phyloP scores from a whole-genome alignment of 2,888 invertebrate species.

The Tetranychus piercei region DNA sequence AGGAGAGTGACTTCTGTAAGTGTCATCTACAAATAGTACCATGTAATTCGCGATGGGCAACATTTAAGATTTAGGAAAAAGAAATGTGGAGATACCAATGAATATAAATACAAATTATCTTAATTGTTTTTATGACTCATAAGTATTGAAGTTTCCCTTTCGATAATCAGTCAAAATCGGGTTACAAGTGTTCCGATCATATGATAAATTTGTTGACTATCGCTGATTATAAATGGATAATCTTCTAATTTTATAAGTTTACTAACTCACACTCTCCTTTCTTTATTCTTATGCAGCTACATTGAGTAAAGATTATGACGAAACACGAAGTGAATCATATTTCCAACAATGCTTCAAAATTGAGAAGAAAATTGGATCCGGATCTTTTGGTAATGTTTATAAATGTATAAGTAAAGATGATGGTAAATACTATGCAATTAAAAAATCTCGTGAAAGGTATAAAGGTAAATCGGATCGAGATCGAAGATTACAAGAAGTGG shows the following conservation, averaged over 20 bases:
- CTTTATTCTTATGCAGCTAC: background rate
- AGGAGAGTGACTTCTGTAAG: conserved; percentile 22
- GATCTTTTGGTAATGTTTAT: conserved; percentile 54
- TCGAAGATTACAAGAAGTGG: conserved; percentile 45
- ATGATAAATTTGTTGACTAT: too few species aligned
- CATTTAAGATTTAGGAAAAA: too few species aligned
- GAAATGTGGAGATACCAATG: too few species aligned
- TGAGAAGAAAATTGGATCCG: conserved; percentile 46
- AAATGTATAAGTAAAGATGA: conserved; percentile 47
- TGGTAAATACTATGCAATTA: conserved; percentile 49
- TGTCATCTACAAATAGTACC: conserved; percentile 10
- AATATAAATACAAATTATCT: too few species aligned
- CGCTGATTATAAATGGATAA: background rate
- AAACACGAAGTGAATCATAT: conserved; percentile 37
- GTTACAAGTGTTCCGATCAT: too few species aligned
- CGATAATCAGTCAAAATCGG: too few species aligned
- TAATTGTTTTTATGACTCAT: too few species aligned
- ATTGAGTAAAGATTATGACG: conserved; percentile 23
- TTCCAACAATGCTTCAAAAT: conserved; percentile 50
- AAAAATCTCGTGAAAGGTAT: conserved; percentile 45
- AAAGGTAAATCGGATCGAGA: conserved; percentile 42
- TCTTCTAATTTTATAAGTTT: background rate
- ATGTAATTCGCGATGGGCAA: too few species aligned
- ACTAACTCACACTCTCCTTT: background rate
- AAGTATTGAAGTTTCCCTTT: too few species aligned